Conservation (phyloP, 2,113 vertebrate species). For the Synchiropus splendidus region DNA sequence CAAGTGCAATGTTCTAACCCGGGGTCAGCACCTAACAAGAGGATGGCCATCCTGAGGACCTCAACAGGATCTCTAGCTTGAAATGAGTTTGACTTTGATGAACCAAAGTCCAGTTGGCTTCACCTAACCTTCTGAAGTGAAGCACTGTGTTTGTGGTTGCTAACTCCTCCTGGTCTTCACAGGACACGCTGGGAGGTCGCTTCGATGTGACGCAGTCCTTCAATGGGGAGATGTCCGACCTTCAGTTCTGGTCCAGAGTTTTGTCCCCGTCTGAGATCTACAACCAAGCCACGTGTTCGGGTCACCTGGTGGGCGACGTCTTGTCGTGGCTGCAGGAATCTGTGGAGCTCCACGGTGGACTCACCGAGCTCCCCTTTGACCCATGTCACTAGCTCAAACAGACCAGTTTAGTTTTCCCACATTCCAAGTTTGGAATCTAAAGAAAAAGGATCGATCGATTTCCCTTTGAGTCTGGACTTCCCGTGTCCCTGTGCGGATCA, state of each 20-base stretch:
- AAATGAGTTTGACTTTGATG: too few species aligned
- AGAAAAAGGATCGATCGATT: too few species aligned
- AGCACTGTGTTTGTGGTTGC: too few species aligned
- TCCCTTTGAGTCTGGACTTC: not conserved
- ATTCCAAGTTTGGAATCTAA: not conserved
- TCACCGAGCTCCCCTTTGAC: constrained; percentile 62
- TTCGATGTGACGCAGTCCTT: constrained; percentile 76
- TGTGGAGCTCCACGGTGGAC: constrained; percentile 72
- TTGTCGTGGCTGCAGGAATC: constrained; percentile 65
- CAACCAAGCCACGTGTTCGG: constrained; percentile 62
- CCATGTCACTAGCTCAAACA: constrained; percentile 58
- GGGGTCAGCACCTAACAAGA: too few species aligned
- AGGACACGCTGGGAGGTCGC: constrained; percentile 70
- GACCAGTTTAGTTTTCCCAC: not conserved
- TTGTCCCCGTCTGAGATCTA: constrained; percentile 64
- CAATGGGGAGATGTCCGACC: constrained; percentile 69
- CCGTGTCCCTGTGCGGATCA: constrained; percentile 13
- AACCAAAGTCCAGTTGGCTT: too few species aligned
- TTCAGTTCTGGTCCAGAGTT: constrained; percentile 74
- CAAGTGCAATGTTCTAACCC: too few species aligned
- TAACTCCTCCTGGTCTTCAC: not conserved
- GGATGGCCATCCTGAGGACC: too few species aligned
- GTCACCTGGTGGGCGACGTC: constrained; percentile 62
- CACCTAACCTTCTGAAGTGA: too few species aligned
- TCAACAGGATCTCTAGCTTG: too few species aligned